A percentile compares a stretch with the other conserved stretches of the same genome.
These are phyloP conservation scores for Mormyrus hasselquistii DNA, from an alignment of 2,797 vertebrate species.

Conservation along the genomic window DNA sequence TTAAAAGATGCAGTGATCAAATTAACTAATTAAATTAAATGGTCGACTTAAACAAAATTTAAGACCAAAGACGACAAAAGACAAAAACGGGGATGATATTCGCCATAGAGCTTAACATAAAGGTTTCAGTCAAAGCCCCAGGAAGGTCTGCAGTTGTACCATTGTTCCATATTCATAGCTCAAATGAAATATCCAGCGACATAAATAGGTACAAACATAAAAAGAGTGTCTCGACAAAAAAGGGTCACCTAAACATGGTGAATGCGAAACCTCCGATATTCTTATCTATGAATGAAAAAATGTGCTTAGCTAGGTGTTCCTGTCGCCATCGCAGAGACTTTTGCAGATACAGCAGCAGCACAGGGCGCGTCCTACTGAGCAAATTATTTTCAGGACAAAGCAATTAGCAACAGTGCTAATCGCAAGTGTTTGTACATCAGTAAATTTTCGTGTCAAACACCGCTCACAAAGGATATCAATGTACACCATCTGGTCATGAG, in stretches of 20 bases:
- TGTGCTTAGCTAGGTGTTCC: background rate
- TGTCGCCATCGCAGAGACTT: background rate
- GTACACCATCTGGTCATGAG: background rate
- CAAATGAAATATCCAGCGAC: background rate
- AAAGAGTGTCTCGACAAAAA: background rate
- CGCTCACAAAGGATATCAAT: background rate
- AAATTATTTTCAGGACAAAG: slow-evolving; percentile 1
- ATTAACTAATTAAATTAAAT: background rate
- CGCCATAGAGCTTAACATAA: background rate
- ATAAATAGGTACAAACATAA: background rate
- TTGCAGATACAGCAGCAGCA: background rate
- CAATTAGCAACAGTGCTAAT: background rate
- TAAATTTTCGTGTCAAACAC: background rate
- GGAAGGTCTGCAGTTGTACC: background rate
- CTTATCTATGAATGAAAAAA: slow-evolving; percentile 2
- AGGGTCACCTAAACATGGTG: background rate
- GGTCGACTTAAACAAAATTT: background rate
- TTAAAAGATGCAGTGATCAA: background rate
- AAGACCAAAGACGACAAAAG: background rate
- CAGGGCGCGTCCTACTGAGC: background rate
- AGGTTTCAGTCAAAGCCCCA: background rate
- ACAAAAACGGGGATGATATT: background rate
- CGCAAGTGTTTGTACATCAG: background rate
- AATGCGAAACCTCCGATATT: slow-evolving; percentile 5
- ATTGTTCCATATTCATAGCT: background rate